These are phyloP conservation scores for Globicephala melas DNA, from an alignment of 2,113 vertebrate species.

Conservation along the genomic window DNA sequence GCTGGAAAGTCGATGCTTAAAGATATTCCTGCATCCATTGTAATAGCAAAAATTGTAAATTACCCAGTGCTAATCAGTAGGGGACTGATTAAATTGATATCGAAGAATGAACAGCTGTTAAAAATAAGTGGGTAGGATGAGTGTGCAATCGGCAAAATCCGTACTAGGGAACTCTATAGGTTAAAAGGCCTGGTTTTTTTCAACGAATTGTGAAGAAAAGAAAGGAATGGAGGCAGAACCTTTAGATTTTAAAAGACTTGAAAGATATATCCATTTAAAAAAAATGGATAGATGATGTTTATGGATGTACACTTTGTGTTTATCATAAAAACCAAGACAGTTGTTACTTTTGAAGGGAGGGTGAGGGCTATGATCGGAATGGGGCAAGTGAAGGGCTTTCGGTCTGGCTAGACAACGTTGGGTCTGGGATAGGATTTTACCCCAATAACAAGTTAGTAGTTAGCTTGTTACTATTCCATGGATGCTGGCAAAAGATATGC, in stretches of 20 bases:
- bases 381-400: not conserved
- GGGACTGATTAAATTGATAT: not conserved
- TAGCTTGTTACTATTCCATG: not conserved
- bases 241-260: not conserved
- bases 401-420: not conserved
- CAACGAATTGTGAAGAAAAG: not conserved
- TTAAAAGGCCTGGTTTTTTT: not conserved
- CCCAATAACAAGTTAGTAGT: not conserved
- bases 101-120: not conserved
- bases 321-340: not conserved
- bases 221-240: not conserved
- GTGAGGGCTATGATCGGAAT: not conserved
- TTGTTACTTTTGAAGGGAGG: not conserved
- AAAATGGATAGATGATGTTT: not conserved
- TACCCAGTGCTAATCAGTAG: not conserved
- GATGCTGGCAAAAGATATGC: not conserved
- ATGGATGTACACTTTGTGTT: not conserved
- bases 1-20: not conserved
- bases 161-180: not conserved
- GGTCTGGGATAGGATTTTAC: not conserved
- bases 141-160: not conserved
- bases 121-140: not conserved
- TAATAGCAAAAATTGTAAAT: not conserved
- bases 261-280: not conserved
- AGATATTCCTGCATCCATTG: not conserved